These are phyloP conservation scores for Columba livia DNA, from an alignment of 2,113 vertebrate genomes.

Conservation along the genomic window DNA sequence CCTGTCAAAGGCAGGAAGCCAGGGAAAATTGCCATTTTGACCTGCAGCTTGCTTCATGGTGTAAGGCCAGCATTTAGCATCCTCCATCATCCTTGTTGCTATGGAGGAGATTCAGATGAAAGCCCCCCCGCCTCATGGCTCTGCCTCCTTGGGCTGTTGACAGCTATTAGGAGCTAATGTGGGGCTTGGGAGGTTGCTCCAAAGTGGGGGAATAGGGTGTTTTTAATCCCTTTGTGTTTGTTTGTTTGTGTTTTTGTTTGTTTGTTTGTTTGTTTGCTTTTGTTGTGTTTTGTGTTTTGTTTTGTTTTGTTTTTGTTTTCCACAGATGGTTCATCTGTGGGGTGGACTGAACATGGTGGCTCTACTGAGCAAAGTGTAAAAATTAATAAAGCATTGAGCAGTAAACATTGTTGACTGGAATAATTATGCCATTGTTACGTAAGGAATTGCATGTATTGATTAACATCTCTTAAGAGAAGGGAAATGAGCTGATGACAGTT, in stretches of 20 bases:
- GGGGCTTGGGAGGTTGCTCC: background rate
- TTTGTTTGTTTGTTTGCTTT: background rate
- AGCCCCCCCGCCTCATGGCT: background rate
- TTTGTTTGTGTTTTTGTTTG: too few relatives aligned
- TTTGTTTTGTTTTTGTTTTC: too few relatives aligned
- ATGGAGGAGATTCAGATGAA: background rate
- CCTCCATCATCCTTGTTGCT: accelerated
- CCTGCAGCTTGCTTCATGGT: background rate
- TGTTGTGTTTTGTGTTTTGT: too few relatives aligned
- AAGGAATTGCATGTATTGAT: conserved; percentile 11
- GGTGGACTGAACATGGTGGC: background rate
- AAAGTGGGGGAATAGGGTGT: accelerated
- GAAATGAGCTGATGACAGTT: conserved; percentile 10
- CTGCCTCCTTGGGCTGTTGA: background rate
- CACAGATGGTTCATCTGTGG: background rate
- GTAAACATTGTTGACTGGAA: background rate
- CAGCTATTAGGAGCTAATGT: background rate
- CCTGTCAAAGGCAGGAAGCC: background rate
- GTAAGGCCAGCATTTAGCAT: background rate
- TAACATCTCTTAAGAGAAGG: background rate
- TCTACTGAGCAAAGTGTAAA: background rate
- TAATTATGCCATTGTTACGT: background rate
- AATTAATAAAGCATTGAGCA: background rate
- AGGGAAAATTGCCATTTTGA: background rate
- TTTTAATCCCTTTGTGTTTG: background rate